A percentile compares a stretch with the other conserved stretches of the same genome.
Evolutionary conservation across 1,140 invertebrate species (phyloP).

Genomic region (Frieseomelitta varia): DNA sequence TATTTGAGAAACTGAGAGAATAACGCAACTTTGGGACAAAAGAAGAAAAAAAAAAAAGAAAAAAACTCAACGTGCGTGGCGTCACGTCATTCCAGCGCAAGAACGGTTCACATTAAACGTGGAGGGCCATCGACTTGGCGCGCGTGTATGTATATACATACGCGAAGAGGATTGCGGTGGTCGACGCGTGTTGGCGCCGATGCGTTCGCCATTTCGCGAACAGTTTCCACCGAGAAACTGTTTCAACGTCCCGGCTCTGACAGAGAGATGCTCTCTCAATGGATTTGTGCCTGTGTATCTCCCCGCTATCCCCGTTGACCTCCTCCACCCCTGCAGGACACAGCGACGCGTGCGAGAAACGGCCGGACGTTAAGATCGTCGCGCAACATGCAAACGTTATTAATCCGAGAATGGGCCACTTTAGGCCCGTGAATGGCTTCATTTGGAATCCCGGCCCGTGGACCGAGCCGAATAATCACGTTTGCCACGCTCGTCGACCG

Average conservation of each 20-base stretch:
- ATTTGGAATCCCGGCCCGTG: background rate
- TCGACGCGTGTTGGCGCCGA: conserved; percentile 6
- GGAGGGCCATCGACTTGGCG: conserved; percentile 74
- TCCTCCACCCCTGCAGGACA: background rate
- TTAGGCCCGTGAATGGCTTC: conserved; percentile 30
- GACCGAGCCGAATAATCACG: conserved; percentile 31
- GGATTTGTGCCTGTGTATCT: background rate
- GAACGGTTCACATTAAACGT: conserved; percentile 73
- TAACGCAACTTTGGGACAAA: too few species aligned
- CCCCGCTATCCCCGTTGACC: background rate
- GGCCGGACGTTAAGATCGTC: conserved; percentile 45
- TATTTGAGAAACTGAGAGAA: too few species aligned
- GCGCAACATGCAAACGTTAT: conserved; percentile 49
- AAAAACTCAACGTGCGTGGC: too few species aligned
- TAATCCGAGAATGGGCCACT: conserved; percentile 57
- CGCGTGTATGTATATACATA: conserved; percentile 64
- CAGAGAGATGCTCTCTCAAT: conserved; percentile 8
- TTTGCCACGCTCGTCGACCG: background rate
- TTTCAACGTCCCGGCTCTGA: background rate
- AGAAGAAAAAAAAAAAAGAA: too few species aligned
- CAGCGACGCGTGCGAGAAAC: conserved; percentile 31
- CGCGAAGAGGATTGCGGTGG: conserved; percentile 42
- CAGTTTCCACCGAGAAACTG: background rate
- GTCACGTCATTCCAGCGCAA: too few species aligned
- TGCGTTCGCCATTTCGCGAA: conserved; percentile 37